Base-by-base conservation (phyloP, 2,888 invertebrate genomes). In the Acronicta leporina region DNA sequence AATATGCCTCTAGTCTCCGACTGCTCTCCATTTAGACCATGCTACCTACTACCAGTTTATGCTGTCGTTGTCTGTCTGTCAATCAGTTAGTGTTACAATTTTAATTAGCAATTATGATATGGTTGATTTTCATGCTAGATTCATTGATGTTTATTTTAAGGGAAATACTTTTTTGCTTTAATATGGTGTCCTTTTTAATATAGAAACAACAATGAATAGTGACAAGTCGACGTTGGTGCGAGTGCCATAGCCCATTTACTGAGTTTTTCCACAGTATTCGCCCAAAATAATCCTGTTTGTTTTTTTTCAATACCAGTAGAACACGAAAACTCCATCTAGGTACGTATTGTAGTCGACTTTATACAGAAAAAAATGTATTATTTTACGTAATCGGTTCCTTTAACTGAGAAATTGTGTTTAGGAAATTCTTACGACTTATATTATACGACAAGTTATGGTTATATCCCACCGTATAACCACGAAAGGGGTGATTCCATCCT, bases 251-350 rank as follows among this genome's bases (percentile, higher is more conserved):
- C 27, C 44, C 40, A 69, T 63, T 49, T n/a, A 33, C 7, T 5
- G 11, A 16, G 9, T n/a, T 38, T 14, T 52, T 56, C 42, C 10
- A 25, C 27, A 68, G 48, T 38, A 49, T 11, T 11, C 6, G 13
- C 10, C n/a, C n/a, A 13, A 11, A 43, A 49, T 52, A 38, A 56
- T 46, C 27, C 16, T 45, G 11, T 50, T 38, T 10, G 1, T 33
- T 42, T 66, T 51, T n/a, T 33, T 30, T 9, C 14, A 48, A 43
- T 64, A 50, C 44, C 41, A 33, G 46, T 51, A 50, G 54, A 53
- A 73, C 70, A 71, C 27, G 71, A 55, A 69, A 62, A 69, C 14
- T 73, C 74, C 65, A 65, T 68, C 25, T n/a, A 53, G 50, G 43
- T 56, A 61, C 52, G 61, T 55, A 52, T 55, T 43, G 42, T 71